Evolutionary conservation across 1,140 invertebrate genomes (phyloP).

Genomic region (Stegodyphus mimosarum): DNA sequence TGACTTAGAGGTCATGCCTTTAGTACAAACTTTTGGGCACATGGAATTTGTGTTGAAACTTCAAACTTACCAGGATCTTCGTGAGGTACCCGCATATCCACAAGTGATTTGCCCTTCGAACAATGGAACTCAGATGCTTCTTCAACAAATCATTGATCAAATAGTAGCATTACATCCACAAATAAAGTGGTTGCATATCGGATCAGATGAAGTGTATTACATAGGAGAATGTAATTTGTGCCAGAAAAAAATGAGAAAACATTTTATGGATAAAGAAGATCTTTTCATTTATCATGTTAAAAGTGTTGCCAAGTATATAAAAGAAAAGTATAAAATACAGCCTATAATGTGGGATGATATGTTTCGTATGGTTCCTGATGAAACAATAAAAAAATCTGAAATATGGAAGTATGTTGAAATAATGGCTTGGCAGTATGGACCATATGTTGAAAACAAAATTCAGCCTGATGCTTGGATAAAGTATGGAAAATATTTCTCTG

Average conservation of each 20-base stretch:
- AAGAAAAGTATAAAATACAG: slow-evolving; percentile 71
- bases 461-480: slow-evolving; percentile 69
- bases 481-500: slow-evolving; percentile 71
- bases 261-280: slow-evolving; percentile 69
- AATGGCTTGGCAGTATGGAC: slow-evolving; percentile 63
- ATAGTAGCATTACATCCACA: slow-evolving; percentile 68
- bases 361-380: slow-evolving; percentile 68
- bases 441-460: slow-evolving; percentile 64
- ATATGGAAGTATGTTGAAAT: slow-evolving; percentile 65
- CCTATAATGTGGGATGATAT: slow-evolving; percentile 77
- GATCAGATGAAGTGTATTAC: slow-evolving; percentile 70
- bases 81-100: slow-evolving; percentile 72
- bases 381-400: slow-evolving; percentile 65
- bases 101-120: slow-evolving; percentile 71
- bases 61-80: slow-evolving; percentile 69
- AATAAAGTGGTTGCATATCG: slow-evolving; percentile 69
- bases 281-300: slow-evolving; percentile 72
- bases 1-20: slow-evolving; percentile 71
- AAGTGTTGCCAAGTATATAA: slow-evolving; percentile 69
- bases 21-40: slow-evolving; percentile 75
- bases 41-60: slow-evolving; percentile 74
- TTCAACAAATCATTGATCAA: slow-evolving; percentile 73
- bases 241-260: slow-evolving; percentile 67
- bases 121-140: slow-evolving; percentile 69
- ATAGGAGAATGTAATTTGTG: slow-evolving; percentile 70